Base-by-base conservation (phyloP, 2,113 vertebrate genomes). In the Arvicanthis niloticus region DNA sequence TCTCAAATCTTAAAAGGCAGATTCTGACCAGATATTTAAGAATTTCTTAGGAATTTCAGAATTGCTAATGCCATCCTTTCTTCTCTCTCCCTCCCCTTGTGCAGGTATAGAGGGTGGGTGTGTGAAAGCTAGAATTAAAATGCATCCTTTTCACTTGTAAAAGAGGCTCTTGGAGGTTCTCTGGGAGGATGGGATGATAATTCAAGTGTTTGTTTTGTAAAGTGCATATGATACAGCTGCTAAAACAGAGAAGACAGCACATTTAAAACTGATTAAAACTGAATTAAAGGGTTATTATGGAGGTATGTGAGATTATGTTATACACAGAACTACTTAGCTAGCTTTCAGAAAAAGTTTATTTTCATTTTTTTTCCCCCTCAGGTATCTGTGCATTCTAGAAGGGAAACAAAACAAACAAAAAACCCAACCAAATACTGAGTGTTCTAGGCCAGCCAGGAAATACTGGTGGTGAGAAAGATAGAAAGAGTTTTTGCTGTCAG, bases 51-150 rank as follows among this genome's bases (percentile, higher is more conserved):
- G 24, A 84, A 31, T 70, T 92, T 68, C 8, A 48, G 29, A 93
- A 81, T 88, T 77, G 80, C 48, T 95, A 68, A 65, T 34, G 15
- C 72, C 40, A 15, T 53, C 26, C 88, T 56, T 40, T 58, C 73
- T 84, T 7, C 19, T 45, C 17, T 34, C 26, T 37, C 58, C 65
- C 68, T 37, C 19, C n/a, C 67, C 88, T 82, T 91, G 67, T 76
- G 68, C 67, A 78, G 68, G 60, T 88, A 56, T 17, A 65, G 37
- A 84, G 91, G 42, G 75, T 95, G 88, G 67, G 70, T 96, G 48
- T 77, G 37, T 60, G 73, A 96, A 37, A 89, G 42, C 73, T 77
- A 96, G 82, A 94, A 93, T 97, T 92, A 94, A 97, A 94, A 95
- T 51, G 58, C 73, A 93, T 56, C 89, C 65, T 19, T 92, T 75